A percentile compares a stretch with the other conserved stretches of the same genome.
phyloP scores from a whole-genome alignment of 92 coral and sea anemone genomes.

The Meandrina meandrites region DNA sequence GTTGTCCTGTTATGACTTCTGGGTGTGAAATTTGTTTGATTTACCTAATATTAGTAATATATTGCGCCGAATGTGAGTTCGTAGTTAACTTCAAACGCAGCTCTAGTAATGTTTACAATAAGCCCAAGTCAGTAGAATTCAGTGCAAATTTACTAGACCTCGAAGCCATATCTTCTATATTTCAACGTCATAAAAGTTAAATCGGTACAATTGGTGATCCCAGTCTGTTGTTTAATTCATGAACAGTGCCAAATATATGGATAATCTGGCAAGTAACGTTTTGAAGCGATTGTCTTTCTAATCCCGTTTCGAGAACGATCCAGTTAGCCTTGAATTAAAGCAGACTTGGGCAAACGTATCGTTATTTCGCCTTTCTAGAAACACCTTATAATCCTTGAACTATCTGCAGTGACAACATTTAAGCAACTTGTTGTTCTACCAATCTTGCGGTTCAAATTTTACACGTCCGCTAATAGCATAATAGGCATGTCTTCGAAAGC shows the following conservation, averaged over 20 bases:
- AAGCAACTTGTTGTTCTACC: neutral
- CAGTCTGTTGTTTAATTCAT: slow-evolving; percentile 3
- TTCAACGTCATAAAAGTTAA: slow-evolving; percentile 7
- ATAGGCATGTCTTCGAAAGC: slow-evolving; percentile 5
- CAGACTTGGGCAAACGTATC: neutral
- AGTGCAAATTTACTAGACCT: neutral
- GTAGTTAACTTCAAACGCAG: neutral
- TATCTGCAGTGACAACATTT: slow-evolving; percentile 6
- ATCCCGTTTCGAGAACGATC: neutral
- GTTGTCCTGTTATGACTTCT: neutral
- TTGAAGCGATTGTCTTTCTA: neutral
- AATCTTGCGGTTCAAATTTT: neutral
- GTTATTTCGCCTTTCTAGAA: neutral
- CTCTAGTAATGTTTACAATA: slow-evolving; percentile 10
- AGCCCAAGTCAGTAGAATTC: neutral
- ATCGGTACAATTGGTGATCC: neutral
- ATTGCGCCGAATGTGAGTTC: neutral
- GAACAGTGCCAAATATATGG: neutral
- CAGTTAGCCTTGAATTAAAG: neutral
- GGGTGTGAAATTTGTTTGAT: neutral
- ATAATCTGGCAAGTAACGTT: neutral
- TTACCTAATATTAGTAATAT: neutral
- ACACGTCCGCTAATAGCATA: neutral
- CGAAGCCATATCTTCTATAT: neutral
- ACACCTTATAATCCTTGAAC: neutral